Percentiles rank a stretch among this genome's conserved stretches.
Conservation (phyloP, 2,888 invertebrate genomes). For the Nineta flava region DNA sequence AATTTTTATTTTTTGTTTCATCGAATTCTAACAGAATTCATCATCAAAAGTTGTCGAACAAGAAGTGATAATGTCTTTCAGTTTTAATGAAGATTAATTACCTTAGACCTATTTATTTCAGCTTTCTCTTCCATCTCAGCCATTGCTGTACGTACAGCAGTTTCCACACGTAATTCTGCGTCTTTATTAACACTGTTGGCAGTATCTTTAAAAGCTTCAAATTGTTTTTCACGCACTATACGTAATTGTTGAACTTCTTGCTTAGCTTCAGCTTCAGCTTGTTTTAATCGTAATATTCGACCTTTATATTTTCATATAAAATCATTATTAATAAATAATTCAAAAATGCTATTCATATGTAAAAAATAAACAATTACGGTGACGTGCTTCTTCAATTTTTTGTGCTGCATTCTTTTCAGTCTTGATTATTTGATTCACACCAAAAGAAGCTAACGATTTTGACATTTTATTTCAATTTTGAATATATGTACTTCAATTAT, state of each 20-base stretch:
- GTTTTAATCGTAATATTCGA: slow-evolving; percentile 92
- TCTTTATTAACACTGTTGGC: slow-evolving; percentile 62
- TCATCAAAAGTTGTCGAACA: too few relatives aligned
- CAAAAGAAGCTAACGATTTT: slow-evolving; percentile 22
- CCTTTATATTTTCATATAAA: slow-evolving; percentile 38
- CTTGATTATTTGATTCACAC: slow-evolving; percentile 92
- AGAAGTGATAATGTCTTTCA: too few relatives aligned
- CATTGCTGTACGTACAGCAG: background rate
- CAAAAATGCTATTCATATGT: background rate
- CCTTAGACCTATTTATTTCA: too few relatives aligned
- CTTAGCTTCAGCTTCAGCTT: slow-evolving; percentile 98
- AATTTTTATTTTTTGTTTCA: too few relatives aligned
- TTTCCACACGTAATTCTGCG: slow-evolving; percentile 25
- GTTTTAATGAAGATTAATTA: too few relatives aligned
- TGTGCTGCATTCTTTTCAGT: slow-evolving; percentile 98
- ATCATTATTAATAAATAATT: background rate
- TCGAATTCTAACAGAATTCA: too few relatives aligned
- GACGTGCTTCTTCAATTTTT: slow-evolving; percentile 95
- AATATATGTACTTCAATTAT: too few relatives aligned
- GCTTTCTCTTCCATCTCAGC: too few relatives aligned
- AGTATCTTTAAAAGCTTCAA: slow-evolving; percentile 49
- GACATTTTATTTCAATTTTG: too few relatives aligned
- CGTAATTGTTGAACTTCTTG: slow-evolving; percentile 96
- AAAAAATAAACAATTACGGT: slow-evolving; percentile 55
- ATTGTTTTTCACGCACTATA: slow-evolving; percentile 79